phyloP scores from a whole-genome alignment of 2,888 invertebrate species.

The Dorcus hopei region DNA sequence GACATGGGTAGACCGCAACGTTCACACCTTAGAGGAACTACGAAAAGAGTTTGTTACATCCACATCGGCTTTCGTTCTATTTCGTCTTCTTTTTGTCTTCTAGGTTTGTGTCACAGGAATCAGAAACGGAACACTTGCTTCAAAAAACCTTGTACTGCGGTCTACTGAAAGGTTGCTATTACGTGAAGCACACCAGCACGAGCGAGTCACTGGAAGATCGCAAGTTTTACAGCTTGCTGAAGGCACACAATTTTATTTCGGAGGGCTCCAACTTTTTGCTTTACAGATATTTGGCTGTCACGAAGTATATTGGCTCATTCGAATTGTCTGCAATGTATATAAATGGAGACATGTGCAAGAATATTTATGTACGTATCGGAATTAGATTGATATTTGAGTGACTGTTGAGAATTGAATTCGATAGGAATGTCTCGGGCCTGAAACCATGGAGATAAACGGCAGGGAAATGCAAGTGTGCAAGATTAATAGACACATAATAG shows the following conservation, averaged over 20 bases:
- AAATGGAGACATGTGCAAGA: constrained; percentile 58
- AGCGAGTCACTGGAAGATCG: constrained; percentile 50
- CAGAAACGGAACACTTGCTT: neutral
- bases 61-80: neutral
- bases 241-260: constrained; percentile 54
- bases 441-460: constrained; percentile 54
- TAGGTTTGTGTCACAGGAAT: constrained; percentile 4
- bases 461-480: constrained; percentile 55
- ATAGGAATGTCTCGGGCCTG: constrained; percentile 55
- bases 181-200: constrained; percentile 53
- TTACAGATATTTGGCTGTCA: constrained; percentile 58
- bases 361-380: constrained; percentile 57
- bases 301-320: constrained; percentile 54
- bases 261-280: constrained; percentile 63
- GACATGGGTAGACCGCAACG: constrained; percentile 57
- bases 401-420: constrained; percentile 7
- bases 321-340: constrained; percentile 58
- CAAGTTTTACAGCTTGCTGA: constrained; percentile 53
- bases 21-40: constrained; percentile 65
- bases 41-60: constrained; percentile 46
- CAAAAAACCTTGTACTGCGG: constrained; percentile 57
- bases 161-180: constrained; percentile 56
- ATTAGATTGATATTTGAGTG: neutral
- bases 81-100: neutral
- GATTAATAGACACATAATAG: constrained; percentile 58